Conservation (phyloP, 1,140 invertebrate genomes). For the Eueides isabella region DNA sequence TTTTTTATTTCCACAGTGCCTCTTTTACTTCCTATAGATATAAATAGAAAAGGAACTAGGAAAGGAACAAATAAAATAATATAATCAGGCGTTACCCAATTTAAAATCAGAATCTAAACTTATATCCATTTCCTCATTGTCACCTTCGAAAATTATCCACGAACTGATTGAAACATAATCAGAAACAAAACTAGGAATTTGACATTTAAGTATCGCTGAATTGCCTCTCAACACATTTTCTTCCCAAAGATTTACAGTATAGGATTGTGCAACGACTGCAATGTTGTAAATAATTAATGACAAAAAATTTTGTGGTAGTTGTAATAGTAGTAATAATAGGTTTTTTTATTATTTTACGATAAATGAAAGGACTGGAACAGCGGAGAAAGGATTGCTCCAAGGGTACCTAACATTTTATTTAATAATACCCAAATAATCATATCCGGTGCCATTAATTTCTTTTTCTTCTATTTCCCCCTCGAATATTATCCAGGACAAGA, state of each 20-base stretch:
- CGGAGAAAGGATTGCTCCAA: neutral
- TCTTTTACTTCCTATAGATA: neutral
- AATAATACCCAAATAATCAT: conserved; percentile 61
- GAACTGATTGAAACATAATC: conserved; percentile 91
- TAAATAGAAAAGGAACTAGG: neutral
- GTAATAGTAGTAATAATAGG: conserved; percentile 82
- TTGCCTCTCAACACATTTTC: conserved; percentile 94
- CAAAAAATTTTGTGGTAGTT: conserved; percentile 81
- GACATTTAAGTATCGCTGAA: conserved; percentile 92
- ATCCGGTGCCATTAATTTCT: conserved; percentile 74
- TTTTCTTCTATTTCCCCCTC: conserved; percentile 81
- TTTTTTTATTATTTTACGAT: neutral
- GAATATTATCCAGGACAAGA: conserved; percentile 89
- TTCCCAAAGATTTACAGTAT: conserved; percentile 93
- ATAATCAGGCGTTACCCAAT: conserved; percentile 60
- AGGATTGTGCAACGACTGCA: conserved; percentile 93
- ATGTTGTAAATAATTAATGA: conserved; percentile 18
- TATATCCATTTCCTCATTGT: conserved; percentile 70
- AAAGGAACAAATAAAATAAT: neutral
- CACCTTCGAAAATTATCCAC: conserved; percentile 86
- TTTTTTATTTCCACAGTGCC: neutral
- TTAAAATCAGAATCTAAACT: conserved; percentile 57
- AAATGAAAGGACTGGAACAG: neutral
- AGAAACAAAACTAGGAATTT: conserved; percentile 93
- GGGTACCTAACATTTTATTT: conserved; percentile 6